Base-by-base conservation (phyloP, 2,113 vertebrate species). In the Callipepla squamata region DNA sequence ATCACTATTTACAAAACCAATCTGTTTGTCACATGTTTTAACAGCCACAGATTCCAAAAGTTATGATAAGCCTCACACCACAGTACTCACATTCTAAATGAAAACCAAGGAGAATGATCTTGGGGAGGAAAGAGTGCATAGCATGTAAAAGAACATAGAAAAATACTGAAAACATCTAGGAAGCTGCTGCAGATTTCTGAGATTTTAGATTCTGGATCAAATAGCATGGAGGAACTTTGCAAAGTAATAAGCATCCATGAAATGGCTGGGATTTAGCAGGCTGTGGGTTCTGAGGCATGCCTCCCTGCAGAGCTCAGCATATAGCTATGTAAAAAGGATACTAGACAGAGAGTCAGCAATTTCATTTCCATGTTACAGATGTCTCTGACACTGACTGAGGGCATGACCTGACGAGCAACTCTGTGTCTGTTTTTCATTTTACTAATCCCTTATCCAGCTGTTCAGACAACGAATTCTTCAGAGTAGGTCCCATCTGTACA, bases 341-440 rank as follows among this genome's bases (percentile, higher is more conserved):
- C 44, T 7, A 84, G 51, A 88, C 38, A 75, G 72, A 77, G 45
- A 44, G 36, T 72, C 66, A 85, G 66, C 80, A 61, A 73, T 61
- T 93, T 84, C 66, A 84, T 81, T 88, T 90, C 51, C 57, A 81
- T 67, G 13, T 32, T 75, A 81, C 51, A 84, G 65, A 61, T 80
- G 22, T 55, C 66, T 84, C 80, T 61, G 73, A 30, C 82, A 75
- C 34, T 63, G 61, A 67, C 68, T 47, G 57, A 67, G 22, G 72
- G 61, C 12, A 8, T 72, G 61, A 86, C 80, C 62, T 61, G 22
- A 88, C 34, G 51, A 88, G 8, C 38, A 22, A 22, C 26, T 74
- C 42, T 30, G 3, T 44, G 77, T 45, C n/a, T 55, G 26, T 44
- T 92, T 80, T 65, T 58, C 11, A 28, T 72, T 86, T 80, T 50